Conservation (phyloP, 2,888 invertebrate species). For the Chirona hameri region DNA sequence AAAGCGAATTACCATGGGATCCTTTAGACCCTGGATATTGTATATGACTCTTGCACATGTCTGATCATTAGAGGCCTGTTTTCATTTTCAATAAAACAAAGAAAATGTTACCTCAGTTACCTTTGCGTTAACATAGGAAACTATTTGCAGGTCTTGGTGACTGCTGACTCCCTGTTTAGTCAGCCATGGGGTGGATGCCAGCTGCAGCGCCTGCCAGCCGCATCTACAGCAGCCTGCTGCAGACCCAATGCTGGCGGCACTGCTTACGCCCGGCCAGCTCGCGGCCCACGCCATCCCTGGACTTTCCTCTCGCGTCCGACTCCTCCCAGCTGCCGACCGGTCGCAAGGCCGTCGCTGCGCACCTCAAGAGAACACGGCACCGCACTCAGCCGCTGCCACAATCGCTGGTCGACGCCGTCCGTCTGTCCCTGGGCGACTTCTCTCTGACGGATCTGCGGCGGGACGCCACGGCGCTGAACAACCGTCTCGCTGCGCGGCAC, state of each 20-base stretch:
- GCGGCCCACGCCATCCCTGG: background rate
- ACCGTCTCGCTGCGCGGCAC: background rate
- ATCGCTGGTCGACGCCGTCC: background rate
- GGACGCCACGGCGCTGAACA: background rate
- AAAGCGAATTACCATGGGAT: too few relatives aligned
- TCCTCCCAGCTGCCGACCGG: background rate
- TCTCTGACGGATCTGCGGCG: background rate
- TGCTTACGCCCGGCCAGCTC: background rate
- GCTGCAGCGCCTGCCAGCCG: background rate
- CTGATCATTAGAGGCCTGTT: too few relatives aligned
- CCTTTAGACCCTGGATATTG: too few relatives aligned
- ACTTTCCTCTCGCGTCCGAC: background rate
- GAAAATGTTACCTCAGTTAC: too few relatives aligned
- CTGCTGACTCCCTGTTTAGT: too few relatives aligned
- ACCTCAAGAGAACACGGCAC: background rate
- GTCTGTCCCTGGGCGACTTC: background rate
- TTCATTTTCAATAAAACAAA: too few relatives aligned
- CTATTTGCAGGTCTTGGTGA: too few relatives aligned
- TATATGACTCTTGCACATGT: too few relatives aligned
- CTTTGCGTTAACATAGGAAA: too few relatives aligned
- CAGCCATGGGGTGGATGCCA: background rate
- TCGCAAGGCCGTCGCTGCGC: background rate
- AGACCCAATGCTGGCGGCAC: background rate
- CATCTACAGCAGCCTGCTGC: background rate
- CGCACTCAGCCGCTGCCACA: background rate